Evolutionary conservation across 2,113 vertebrate genomes (phyloP).

Genomic region (Microcebus lehilahytsara): DNA sequence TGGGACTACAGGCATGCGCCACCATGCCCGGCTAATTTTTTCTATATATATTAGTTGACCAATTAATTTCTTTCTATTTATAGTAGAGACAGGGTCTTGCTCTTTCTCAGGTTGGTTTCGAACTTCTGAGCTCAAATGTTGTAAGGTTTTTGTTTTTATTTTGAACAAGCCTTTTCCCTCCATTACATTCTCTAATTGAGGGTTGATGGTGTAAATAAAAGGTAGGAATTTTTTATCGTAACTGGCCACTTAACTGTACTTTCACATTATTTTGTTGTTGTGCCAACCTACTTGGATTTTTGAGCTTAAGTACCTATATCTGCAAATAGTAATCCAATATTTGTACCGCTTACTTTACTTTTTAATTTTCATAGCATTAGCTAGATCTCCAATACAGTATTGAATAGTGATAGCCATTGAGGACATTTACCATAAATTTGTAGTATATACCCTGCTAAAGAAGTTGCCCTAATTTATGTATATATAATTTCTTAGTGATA

Average conservation of each 20-base stretch:
- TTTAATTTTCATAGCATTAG: background rate
- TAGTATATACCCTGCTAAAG: background rate
- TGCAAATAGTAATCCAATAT: background rate
- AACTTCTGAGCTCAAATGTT: too few species aligned
- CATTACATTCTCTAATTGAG: background rate
- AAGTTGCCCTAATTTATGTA: background rate
- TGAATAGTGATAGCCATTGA: background rate
- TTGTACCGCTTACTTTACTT: background rate
- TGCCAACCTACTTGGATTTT: background rate
- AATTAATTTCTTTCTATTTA: too few species aligned
- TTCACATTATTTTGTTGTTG: background rate
- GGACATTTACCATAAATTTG: background rate
- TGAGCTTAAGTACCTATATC: background rate
- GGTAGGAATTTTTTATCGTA: background rate
- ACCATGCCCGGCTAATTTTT: too few species aligned
- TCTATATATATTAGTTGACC: too few species aligned
- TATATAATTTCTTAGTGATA: background rate
- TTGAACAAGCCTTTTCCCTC: background rate
- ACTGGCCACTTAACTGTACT: background rate
- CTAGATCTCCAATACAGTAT: background rate
- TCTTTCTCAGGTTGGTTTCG: too few species aligned
- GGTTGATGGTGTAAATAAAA: slow-evolving; percentile 4
- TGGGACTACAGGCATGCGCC: too few species aligned
- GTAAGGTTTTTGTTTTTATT: slow-evolving; percentile 14
- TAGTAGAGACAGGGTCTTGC: too few species aligned